Base-by-base conservation (phyloP, 2,113 vertebrate genomes). In the Dasypus novemcinctus region DNA sequence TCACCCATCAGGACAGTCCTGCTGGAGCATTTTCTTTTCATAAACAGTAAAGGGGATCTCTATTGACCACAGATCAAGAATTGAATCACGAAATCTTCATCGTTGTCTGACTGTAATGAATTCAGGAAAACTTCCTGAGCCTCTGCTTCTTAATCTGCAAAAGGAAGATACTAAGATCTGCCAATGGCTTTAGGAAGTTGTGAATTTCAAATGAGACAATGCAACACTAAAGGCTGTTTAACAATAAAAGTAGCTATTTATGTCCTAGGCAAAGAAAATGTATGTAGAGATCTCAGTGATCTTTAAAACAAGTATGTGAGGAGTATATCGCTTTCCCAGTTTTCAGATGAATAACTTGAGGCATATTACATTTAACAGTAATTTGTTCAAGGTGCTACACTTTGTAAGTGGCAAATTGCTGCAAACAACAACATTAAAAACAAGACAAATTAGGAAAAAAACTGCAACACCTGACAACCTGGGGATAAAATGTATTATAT, bases 291-390 rank as follows among this genome's bases (percentile, higher is more conserved):
- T 68, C 59, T 75, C 18, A 93, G 71, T 75, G 12, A 72, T 75
- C 27, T 11, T 96, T 4, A 78, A 74, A 92, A 79, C 4, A 61
- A 74, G 36, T 7, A 49, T 2, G 27, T 3, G 9, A 79, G 31
- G 49, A 80, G 5, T 13, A 80, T 69, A 54, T 64, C 27, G 66
- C 64, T 57, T 66, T 89, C 5, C 0, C 13, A 29, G 27, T 84
- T 93, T 93, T 89, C 46, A 86, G 63, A 79, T 78, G n/a, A 86
- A 81, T 69, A 64, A 49, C 90, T 79, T 76, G 64, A 72, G n/a
- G 52, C 25, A 83, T 66, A 61, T 59, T 68, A 49, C 54, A 79
- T 33, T 84, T 57, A 91, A 49, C 46, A 52, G 71, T 82, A 13
- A 54, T 18, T 74, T 85, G 63, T 49, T 43, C 36, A 76, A 83